Evolutionary conservation across 2,113 vertebrate species (phyloP), one percentile per base, ranked within the genome.

Genomic region (Paradoxurus hermaphroditus): DNA sequence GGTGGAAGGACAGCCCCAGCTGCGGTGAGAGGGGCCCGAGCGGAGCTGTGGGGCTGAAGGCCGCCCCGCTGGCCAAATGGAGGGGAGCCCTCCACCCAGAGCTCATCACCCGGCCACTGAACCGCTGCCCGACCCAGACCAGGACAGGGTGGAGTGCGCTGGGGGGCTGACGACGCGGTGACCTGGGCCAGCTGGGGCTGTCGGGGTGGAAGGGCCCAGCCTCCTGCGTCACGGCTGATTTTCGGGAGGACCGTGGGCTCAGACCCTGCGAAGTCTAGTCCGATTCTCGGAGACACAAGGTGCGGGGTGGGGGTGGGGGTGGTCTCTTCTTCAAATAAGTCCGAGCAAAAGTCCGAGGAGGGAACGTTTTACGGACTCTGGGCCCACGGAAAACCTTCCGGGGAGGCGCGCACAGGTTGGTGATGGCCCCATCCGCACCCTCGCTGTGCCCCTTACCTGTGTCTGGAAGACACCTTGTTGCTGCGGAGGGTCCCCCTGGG

Each of bases 381-480:
- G 92, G 7, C 41, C 18, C 3, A 0, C 41, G 46, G 5, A 41
- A 31, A 65, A 44, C 23, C 34, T 65, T 31, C 31, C 16, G 49
- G 49, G 12, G 29, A 70, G 18, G 18, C 1, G 3, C 12, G 7
- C 34, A 36, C 62, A 72, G 53, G 25, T 16, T 18, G 31, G 27
- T 0, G 5, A 23, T 25, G 41, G 39, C 15, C 31, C 73, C 15
- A 0, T 4, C 5, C 11, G 34, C 31, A n/a, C 18, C 83, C 4
- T 0, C 0, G 3, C 16, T 6, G 6, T 2, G 51, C 46, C n/a
- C 36, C 97, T 98, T 89, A 98, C 98, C 97, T 97, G 94, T 85
- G 73, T 88, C 62, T 0, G 88, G 85, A 44, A 14, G 91, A 49
- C 0, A 44, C 68, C 46, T 18, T 3, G n/a, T 21, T 3, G 46